A percentile compares a stretch with the other conserved stretches of the same genome.
Evolutionary conservation across 2,113 vertebrate species (phyloP).

Genomic region (Silurus meridionalis): DNA sequence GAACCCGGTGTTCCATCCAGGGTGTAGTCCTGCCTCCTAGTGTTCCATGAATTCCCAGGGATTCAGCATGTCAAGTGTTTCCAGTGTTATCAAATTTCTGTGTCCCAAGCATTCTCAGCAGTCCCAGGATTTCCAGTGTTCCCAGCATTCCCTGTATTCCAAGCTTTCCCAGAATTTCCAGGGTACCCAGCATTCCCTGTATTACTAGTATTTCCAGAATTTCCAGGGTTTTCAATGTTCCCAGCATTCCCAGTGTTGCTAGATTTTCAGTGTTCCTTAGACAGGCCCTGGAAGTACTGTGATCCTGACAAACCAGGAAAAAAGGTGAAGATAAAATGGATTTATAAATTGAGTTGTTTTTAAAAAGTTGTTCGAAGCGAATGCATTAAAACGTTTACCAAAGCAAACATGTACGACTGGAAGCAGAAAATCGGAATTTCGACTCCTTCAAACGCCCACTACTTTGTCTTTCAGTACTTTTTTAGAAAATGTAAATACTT

Average conservation of each 20-base stretch:
- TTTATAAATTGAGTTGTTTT: neutral
- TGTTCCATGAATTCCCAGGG: neutral
- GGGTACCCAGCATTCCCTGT: no score
- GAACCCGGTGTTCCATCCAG: neutral
- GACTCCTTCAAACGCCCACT: neutral
- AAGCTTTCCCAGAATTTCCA: no score
- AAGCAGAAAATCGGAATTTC: neutral
- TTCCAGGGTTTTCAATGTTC: no score
- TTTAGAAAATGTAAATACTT: neutral
- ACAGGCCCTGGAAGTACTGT: neutral
- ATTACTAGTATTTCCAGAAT: no score
- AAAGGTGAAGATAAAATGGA: no score
- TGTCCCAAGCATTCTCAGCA: no score
- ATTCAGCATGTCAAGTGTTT: no score
- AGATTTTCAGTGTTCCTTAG: neutral
- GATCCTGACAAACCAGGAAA: neutral
- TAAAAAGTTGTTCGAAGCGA: neutral
- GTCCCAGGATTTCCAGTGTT: no score
- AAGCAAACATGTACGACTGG: neutral
- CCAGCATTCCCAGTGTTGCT: no score
- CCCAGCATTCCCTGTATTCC: no score
- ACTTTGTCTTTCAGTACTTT: neutral
- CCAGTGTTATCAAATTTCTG: no score
- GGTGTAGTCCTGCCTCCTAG: neutral
- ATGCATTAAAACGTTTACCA: neutral